These are phyloP conservation scores for Fistularia tabacaria DNA, from an alignment of 2,797 vertebrate genomes.

Conservation along the genomic window DNA sequence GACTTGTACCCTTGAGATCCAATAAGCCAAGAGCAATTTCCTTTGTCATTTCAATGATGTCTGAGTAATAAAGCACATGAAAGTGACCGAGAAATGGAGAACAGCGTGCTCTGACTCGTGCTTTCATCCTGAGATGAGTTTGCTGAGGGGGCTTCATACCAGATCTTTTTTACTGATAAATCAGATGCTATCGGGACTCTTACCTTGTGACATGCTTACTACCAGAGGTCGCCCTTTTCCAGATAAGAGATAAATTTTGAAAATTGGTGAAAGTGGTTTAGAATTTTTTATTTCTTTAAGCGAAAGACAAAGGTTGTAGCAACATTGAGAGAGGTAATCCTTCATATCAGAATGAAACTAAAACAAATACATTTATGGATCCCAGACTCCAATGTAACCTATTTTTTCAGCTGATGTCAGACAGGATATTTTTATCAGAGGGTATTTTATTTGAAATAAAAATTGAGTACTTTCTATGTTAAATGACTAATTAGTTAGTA, in stretches of 20 bases:
- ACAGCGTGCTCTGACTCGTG: constrained; percentile 43
- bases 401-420: no score
- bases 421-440: no score
- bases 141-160: constrained; percentile 53
- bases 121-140: constrained; percentile 39
- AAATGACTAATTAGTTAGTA: no score
- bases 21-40: constrained; percentile 27
- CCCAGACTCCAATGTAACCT: no score
- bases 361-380: neutral
- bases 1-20: constrained; percentile 41
- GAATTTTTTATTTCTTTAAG: neutral
- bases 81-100: constrained; percentile 21
- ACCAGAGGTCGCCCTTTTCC: no score
- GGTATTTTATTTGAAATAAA: no score
- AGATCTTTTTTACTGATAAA: neutral
- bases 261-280: neutral
- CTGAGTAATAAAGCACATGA: constrained; percentile 38
- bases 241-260: neutral
- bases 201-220: no score
- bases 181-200: no score
- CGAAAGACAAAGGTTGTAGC: no score
- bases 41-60: constrained; percentile 34
- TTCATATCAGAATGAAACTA: neutral
- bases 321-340: no score
- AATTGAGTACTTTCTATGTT: no score